phyloP scores from a whole-genome alignment of 1,140 invertebrate genomes.

The Sipha flava region DNA sequence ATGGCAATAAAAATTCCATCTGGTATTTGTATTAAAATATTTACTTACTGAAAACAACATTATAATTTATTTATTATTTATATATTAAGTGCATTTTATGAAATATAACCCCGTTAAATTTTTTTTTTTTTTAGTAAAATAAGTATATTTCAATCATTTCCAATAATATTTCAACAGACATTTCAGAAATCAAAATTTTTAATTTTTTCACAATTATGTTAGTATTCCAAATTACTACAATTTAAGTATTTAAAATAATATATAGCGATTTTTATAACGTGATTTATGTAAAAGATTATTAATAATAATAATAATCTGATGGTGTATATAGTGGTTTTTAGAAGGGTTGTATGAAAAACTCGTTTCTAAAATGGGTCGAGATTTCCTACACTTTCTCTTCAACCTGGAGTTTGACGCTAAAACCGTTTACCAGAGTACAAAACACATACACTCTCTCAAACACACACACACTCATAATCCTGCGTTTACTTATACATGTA shows the following conservation, averaged over 20 bases:
- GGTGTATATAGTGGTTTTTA: not conserved
- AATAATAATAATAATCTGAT: too few species aligned
- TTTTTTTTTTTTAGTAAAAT: not conserved
- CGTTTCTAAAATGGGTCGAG: not conserved
- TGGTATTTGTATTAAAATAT: not conserved
- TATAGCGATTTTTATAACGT: too few species aligned
- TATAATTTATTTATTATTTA: not conserved
- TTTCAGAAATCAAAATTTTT: too few species aligned
- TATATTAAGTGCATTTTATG: not conserved
- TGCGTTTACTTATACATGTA: not conserved
- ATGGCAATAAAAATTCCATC: not conserved
- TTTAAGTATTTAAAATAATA: too few species aligned
- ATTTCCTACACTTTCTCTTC: not conserved
- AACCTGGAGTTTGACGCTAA: not conserved
- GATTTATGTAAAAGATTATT: too few species aligned
- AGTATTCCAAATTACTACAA: too few species aligned
- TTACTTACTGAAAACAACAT: not conserved
- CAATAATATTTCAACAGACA: not conserved
- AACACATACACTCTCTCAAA: not conserved
- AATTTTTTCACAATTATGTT: too few species aligned
- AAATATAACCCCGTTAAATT: not conserved
- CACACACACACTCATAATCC: not conserved
- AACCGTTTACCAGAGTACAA: constrained; percentile 3
- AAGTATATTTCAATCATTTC: not conserved
- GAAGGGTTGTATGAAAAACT: not conserved